Evolutionary conservation across 2,797 vertebrate genomes (phyloP).

Genomic region (Anas bahamensis): DNA sequence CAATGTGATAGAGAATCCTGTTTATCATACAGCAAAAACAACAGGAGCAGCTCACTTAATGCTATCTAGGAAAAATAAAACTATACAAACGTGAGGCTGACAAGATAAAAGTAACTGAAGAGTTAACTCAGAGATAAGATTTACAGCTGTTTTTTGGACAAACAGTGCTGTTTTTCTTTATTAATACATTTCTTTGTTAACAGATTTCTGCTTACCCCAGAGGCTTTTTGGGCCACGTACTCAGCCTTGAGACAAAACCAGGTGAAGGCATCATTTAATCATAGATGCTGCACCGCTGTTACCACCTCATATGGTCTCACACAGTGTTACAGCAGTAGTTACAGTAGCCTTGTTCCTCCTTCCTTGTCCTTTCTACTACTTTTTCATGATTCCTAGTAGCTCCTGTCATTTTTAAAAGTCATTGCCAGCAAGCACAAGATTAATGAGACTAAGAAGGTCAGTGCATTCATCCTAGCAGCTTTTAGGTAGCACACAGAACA

Average conservation of each 20-base stretch:
- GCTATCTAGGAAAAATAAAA: background rate
- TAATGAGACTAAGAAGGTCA: background rate
- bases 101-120: background rate
- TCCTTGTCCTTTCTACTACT: background rate
- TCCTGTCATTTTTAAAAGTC: background rate
- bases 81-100: background rate
- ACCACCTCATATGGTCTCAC: background rate
- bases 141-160: background rate
- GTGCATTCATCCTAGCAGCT: background rate
- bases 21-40: background rate
- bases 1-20: background rate
- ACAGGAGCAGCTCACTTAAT: background rate
- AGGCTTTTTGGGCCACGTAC: background rate
- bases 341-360: background rate
- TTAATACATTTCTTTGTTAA: background rate
- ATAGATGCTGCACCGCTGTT: background rate
- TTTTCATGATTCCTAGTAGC: background rate
- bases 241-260: background rate
- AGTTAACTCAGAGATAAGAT: background rate
- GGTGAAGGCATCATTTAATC: background rate
- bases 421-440: background rate
- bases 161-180: background rate
- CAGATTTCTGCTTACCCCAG: background rate
- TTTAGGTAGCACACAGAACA: background rate
- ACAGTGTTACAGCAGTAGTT: background rate